Base-by-base conservation (phyloP, 2,888 invertebrate species). In the Drosophila melanosoma region DNA sequence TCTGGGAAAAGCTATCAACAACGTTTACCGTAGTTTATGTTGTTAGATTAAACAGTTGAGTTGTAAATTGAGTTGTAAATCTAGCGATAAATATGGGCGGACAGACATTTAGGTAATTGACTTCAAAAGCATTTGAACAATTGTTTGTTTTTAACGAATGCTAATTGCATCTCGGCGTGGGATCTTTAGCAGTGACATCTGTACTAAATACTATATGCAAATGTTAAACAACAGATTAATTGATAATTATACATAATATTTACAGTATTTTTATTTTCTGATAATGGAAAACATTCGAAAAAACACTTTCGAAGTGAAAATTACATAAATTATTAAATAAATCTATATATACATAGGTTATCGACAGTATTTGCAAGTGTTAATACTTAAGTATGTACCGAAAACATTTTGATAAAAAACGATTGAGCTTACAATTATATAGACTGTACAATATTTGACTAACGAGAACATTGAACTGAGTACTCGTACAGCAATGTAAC, bases 1-100 rank as follows among this genome's bases (percentile, higher is more conserved):
- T 26, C 17, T 83, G 82, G 76, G 86, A 77, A 90, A 60, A 80
- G 56, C 76, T 83, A 87, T 90, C 91, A 85, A 82, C 61, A 54
- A 63, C 87, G 75, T 80, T 90, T 91, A 90, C 57, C 32, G 78
- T 82, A 61, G 69, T 74, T 85, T 82, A 87, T 87, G 84, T 74
- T 73, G 67, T 58, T 23, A 77, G 86, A 86, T 89, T 65, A 32
- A 53, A 36, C 52, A 61, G 62, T 38, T 38, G 32, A 59, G 84
- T 29, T 67, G 42, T 38, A 82, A 91, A 91, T 91, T 90, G 88
- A 91, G 91, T 82, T 91, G 90, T 91, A 91, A 91, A 90, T 90
- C 79, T 74, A 20, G 82, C 72, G 82, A 38, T 74, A 79, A 83
- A 85, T 76, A 73, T 76, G 82, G 89, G 86, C 85, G 82, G 84